phyloP scores from a whole-genome alignment of 1,140 invertebrate species.

The Himalopsyche phryganea region DNA sequence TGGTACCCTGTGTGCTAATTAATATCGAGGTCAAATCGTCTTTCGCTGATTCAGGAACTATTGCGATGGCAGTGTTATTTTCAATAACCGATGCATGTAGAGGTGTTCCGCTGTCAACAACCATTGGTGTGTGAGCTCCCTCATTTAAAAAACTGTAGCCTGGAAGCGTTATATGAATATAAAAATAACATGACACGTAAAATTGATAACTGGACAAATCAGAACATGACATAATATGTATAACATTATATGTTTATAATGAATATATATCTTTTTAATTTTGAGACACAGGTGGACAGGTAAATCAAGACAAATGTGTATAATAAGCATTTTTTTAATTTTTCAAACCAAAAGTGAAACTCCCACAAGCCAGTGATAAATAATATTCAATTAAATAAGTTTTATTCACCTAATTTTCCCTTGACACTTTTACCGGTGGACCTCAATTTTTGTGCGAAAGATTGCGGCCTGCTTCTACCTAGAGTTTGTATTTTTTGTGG shows the following conservation, averaged over 20 bases:
- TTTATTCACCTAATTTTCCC: slow-evolving; percentile 55
- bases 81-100: slow-evolving; percentile 25
- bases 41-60: slow-evolving; percentile 25
- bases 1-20: slow-evolving; percentile 33
- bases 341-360: too few relatives aligned
- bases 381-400: too few relatives aligned
- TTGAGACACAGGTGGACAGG: too few relatives aligned
- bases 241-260: too few relatives aligned
- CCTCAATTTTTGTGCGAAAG: slow-evolving; percentile 79
- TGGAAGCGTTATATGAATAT: slow-evolving; percentile 24
- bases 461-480: slow-evolving; percentile 71
- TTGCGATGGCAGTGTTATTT: slow-evolving; percentile 18
- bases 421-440: slow-evolving; percentile 81
- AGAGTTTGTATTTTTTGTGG: slow-evolving; percentile 58
- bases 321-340: too few relatives aligned
- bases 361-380: too few relatives aligned
- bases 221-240: too few relatives aligned
- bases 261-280: too few relatives aligned
- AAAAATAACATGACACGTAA: not conserved
- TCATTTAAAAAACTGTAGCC: slow-evolving; percentile 68
- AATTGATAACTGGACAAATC: not conserved
- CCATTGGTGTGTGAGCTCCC: slow-evolving; percentile 68
- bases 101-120: slow-evolving; percentile 42
- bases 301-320: too few relatives aligned
- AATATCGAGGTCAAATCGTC: slow-evolving; percentile 27